Evolutionary conservation across 1,140 invertebrate species (phyloP).

Genomic region (Goniozus legneri): DNA sequence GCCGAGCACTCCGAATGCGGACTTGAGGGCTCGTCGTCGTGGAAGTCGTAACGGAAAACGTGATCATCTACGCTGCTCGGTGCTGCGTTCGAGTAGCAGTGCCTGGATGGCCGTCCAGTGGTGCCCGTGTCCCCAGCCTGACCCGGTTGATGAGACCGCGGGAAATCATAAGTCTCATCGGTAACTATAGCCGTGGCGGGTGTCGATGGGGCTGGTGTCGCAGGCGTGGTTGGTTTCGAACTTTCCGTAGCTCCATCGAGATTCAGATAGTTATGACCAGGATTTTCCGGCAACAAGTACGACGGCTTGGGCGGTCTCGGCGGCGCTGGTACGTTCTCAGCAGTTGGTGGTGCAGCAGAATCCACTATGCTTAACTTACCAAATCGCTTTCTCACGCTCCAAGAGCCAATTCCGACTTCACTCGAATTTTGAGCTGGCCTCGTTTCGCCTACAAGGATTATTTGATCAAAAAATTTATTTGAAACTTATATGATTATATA

Average conservation of each 20-base stretch:
- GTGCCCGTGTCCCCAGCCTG: slow-evolving; percentile 30
- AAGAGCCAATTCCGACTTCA: slow-evolving; percentile 59
- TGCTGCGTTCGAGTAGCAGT: slow-evolving; percentile 72
- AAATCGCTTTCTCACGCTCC: slow-evolving; percentile 59
- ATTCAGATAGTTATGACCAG: slow-evolving; percentile 58
- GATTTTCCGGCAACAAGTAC: slow-evolving; percentile 51
- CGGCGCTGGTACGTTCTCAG: slow-evolving; percentile 54
- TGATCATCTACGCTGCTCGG: slow-evolving; percentile 58
- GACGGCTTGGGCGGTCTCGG: slow-evolving; percentile 75
- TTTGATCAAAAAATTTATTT: background rate
- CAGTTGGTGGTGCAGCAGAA: slow-evolving; percentile 24
- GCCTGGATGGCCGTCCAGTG: slow-evolving; percentile 46
- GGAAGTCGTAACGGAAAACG: slow-evolving; percentile 61
- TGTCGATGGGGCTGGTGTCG: slow-evolving; percentile 40
- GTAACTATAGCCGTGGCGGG: slow-evolving; percentile 32
- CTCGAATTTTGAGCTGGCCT: slow-evolving; percentile 55
- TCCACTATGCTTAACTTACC: slow-evolving; percentile 55
- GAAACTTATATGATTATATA: background rate
- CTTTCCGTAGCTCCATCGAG: slow-evolving; percentile 48
- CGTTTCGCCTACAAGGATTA: slow-evolving; percentile 26
- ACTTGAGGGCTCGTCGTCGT: slow-evolving; percentile 56
- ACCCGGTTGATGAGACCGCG: slow-evolving; percentile 62
- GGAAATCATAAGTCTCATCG: slow-evolving; percentile 73
- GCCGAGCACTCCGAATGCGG: slow-evolving; percentile 56
- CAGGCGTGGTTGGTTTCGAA: slow-evolving; percentile 45